Percentiles rank a stretch among this genome's conserved stretches.
phyloP scores from a whole-genome alignment of 1,140 invertebrate genomes.

The Drosophila watanabei region DNA sequence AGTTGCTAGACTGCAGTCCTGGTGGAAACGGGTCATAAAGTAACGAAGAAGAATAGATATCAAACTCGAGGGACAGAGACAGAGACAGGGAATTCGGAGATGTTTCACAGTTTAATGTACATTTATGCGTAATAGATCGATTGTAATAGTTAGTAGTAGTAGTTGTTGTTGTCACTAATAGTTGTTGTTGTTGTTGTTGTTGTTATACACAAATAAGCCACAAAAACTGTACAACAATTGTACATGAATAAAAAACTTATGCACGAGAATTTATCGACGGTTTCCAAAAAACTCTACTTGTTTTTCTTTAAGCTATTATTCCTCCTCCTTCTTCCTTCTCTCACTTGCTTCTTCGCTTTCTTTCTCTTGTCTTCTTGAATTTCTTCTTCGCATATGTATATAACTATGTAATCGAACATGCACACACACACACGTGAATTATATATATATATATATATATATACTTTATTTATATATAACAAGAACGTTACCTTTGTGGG shows the following conservation, averaged over 20 bases:
- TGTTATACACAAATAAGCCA: conserved; percentile 80
- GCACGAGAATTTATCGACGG: conserved; percentile 76
- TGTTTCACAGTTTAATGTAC: conserved; percentile 38
- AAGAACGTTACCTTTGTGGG: conserved; percentile 53
- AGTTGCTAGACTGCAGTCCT: neutral
- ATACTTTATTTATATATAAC: conserved; percentile 68
- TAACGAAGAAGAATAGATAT: neutral
- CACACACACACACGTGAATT: conserved; percentile 75
- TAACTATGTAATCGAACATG: conserved; percentile 67
- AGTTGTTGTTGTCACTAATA: conserved; percentile 54
- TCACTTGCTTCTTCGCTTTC: conserved; percentile 8
- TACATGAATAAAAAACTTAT: conserved; percentile 75
- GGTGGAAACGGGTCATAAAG: neutral
- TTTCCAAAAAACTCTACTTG: conserved; percentile 70
- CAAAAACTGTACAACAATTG: conserved; percentile 75
- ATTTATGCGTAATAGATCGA: conserved; percentile 56
- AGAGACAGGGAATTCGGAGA: conserved; percentile 7
- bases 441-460: conserved; percentile 48
- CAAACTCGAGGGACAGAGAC: conserved; percentile 15
- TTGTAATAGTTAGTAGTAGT: conserved; percentile 52
- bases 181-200: conserved; percentile 46
- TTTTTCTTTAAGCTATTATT: conserved; percentile 59
- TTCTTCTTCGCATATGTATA: conserved; percentile 49
- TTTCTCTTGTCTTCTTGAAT: conserved; percentile 22
- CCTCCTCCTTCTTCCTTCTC: neutral